Evolutionary conservation across 2,797 vertebrate species (phyloP), one percentile per base, ranked within the genome.

Genomic region (Arvicola amphibius): DNA sequence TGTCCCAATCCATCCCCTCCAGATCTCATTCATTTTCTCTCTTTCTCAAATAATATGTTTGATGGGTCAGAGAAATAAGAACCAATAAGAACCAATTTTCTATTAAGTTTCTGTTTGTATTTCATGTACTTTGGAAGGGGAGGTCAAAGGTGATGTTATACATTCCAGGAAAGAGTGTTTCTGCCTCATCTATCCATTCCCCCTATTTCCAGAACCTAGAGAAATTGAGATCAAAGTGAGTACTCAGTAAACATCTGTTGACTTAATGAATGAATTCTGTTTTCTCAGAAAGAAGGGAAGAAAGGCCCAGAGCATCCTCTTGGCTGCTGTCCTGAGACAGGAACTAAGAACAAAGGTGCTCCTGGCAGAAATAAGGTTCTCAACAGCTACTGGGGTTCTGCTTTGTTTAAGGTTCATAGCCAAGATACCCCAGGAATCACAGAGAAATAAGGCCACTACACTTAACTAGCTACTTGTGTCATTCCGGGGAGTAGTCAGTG

Each of bases 171-270:
- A 29, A 90, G 76, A 69, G 61, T 14, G 27, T 10, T 12, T 69
- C 74, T 51, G 8, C 78, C 29, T 91, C 74, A 14, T 69, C 46
- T 71, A 40, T 89, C n/a, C 9, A 21, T 19, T 53, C 14, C 59
- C 23, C 16, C 71, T 46, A 53, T 56, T 96, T 63, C 43, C 56
- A 53, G 79, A 37, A 86, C 56, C 40, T 29, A 37, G 63, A 73
- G 29, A 27, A 94, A 23, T 32, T 59, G 11, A 40, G 61, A 74
- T 79, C 48, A 56, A 88, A 96, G 74, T 48, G 93, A 79, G 51
- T 88, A 86, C 73, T 91, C 90, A 87, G 83, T 53, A 95, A 96
- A 92, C 17, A 91, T n/a, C 77, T 76, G 29, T 21, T 74, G 85
- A 79, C 32, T 78, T 19, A 90, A 67, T 63, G 46, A 88, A 78